Evolutionary conservation across 2,797 vertebrate species (phyloP).

Genomic region (Poecilia gillii): DNA sequence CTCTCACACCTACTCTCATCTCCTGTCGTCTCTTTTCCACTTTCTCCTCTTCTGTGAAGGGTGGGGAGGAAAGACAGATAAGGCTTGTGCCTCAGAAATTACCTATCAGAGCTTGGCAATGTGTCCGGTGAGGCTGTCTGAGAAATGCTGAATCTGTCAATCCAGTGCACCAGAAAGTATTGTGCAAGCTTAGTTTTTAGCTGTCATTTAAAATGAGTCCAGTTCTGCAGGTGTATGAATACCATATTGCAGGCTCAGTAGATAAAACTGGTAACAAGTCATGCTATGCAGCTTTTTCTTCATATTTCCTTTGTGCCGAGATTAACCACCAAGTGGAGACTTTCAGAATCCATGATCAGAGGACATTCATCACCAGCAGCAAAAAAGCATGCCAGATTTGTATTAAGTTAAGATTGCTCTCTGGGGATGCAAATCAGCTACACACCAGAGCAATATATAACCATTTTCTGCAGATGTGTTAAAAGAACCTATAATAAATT

Average conservation of each 20-base stretch:
- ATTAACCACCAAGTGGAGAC: conserved; percentile 52
- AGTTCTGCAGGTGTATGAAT: conserved; percentile 47
- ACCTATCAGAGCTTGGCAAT: conserved; percentile 67
- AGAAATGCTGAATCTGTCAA: conserved; percentile 69
- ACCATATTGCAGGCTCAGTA: conserved; percentile 22
- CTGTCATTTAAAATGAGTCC: conserved; percentile 53
- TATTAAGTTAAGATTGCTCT: conserved; percentile 47
- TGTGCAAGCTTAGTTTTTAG: conserved; percentile 56
- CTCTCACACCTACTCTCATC: conserved; percentile 64
- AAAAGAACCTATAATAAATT: conserved; percentile 71
- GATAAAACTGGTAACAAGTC: conserved; percentile 55
- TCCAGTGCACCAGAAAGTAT: conserved; percentile 49
- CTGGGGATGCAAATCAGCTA: conserved; percentile 25
- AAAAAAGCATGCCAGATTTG: conserved; percentile 42
- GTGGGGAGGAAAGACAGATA: conserved; percentile 60
- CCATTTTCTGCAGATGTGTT: conserved; percentile 57
- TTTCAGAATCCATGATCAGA: conserved; percentile 46
- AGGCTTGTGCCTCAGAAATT: conserved; percentile 70
- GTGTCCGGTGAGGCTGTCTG: conserved; percentile 57
- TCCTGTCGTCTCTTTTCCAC: conserved; percentile 62
- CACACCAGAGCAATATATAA: conserved; percentile 21
- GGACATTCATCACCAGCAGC: conserved; percentile 52
- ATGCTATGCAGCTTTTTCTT: conserved; percentile 40
- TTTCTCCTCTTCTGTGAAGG: conserved; percentile 49
- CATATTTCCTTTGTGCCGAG: conserved; percentile 23